Conservation (phyloP, 2,888 invertebrate genomes). For the Ophion slaviceki region DNA sequence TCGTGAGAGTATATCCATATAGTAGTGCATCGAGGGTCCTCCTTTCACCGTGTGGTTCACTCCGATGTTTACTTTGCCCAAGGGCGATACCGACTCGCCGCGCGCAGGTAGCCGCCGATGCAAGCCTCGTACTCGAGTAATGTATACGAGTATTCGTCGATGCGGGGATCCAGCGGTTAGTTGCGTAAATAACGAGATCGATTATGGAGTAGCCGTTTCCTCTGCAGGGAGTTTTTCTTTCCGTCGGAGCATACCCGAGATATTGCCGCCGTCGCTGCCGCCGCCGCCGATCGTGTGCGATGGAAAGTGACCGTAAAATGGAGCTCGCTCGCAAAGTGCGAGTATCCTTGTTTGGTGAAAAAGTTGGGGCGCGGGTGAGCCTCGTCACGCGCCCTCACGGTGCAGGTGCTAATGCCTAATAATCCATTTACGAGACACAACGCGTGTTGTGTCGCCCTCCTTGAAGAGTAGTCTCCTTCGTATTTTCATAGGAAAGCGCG, state of each 20-base stretch:
- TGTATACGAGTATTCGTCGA: conserved; percentile 18
- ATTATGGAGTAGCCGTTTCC: conserved; percentile 54
- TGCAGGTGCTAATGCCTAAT: conserved; percentile 76
- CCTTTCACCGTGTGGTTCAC: background rate
- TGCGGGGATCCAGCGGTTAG: conserved; percentile 45
- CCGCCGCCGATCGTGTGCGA: conserved; percentile 34
- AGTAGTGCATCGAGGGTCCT: background rate
- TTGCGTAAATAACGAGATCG: conserved; percentile 65
- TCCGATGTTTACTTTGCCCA: conserved; percentile 23
- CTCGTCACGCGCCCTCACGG: background rate
- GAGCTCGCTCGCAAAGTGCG: conserved; percentile 28
- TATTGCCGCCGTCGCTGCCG: conserved; percentile 3
- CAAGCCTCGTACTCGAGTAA: too few species aligned
- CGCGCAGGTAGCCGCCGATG: conserved; percentile 16
- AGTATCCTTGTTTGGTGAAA: background rate
- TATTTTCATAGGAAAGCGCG: conserved; percentile 78
- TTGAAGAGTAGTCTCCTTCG: conserved; percentile 60
- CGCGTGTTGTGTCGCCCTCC: conserved; percentile 67
- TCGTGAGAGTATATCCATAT: background rate
- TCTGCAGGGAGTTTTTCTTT: conserved; percentile 7
- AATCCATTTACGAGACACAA: conserved; percentile 78
- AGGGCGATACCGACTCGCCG: conserved; percentile 9
- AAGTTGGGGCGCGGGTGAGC: background rate
- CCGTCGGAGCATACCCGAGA: conserved; percentile 40
- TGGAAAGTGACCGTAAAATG: conserved; percentile 38